Base-by-base conservation (phyloP, 2,113 vertebrate genomes). In the Aegotheles bennettii region DNA sequence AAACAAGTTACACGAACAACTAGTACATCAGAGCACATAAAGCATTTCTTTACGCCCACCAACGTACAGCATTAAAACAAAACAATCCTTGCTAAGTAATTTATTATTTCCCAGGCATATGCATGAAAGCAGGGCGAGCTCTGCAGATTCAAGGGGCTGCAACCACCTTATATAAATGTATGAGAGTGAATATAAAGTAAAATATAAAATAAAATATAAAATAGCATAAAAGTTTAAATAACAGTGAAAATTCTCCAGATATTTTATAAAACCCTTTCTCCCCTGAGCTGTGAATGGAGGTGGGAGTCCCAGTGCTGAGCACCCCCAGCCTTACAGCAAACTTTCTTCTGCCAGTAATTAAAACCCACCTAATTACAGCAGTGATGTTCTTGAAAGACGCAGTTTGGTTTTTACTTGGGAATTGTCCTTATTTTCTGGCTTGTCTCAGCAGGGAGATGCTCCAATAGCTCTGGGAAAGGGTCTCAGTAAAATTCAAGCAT, bases 401-500 rank as follows among this genome's bases (percentile, higher is more conserved):
- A 33, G 5, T 54, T 45, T 23, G 59, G 13, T 36, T 94, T 83
- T 51, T 16, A 10, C 31, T 87, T 8, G 5, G 57, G 50, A 73
- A 29, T 16, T 63, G n/a, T 56, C 87, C 84, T 80, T 69, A 42
- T 86, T 95, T 93, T 47, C 60, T 65, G 38, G 5, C 20, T 83
- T 0, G 0, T 24, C 80, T 42, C 67, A 76, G 67, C 4, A 3
- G 38, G 31, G 40, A 93, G 70, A 76, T 45, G 33, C 33, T 80
- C 16, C 50, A 29, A 38, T 5, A 48, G 50, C 0, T 0, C 67
- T 64, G n/a, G 33, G 60, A 17, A 61, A 70, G 59, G 45, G 85
- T 14, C 54, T 40, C 73, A n/a, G 5, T 3, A 2, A 1, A 42
- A 63, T 7, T 36, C 16, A 56, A 24, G 26, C 2, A 3, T 12